Conservation (phyloP, 2,888 invertebrate genomes). For the Masnerella sp. region DNA sequence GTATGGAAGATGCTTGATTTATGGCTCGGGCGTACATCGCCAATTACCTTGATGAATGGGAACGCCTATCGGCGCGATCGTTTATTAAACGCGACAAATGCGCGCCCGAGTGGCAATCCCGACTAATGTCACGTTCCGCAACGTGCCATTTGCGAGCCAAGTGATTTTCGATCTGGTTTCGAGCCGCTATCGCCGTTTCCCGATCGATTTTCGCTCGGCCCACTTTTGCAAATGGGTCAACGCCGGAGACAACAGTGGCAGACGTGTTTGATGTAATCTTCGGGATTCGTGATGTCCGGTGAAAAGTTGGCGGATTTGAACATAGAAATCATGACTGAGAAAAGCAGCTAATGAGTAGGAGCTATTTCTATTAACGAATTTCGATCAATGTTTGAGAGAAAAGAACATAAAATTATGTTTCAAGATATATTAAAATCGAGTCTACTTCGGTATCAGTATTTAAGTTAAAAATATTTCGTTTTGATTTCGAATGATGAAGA, state of each 20-base stretch:
- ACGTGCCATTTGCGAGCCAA: slow-evolving; percentile 21
- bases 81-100: slow-evolving; percentile 59
- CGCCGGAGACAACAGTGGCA: slow-evolving; percentile 36
- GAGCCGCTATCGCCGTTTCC: slow-evolving; percentile 3
- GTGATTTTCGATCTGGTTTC: slow-evolving; percentile 33
- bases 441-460: no score
- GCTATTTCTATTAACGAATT: no score
- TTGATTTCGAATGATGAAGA: no score
- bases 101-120: slow-evolving; percentile 32
- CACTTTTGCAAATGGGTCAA: slow-evolving; percentile 33
- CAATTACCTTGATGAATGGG: slow-evolving; percentile 59
- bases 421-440: no score
- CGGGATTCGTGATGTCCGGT: slow-evolving; percentile 61
- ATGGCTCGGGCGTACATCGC: slow-evolving; percentile 51
- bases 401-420: no score
- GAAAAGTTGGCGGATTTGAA: no score
- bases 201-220: slow-evolving; percentile 18
- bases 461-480: no score
- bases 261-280: slow-evolving; percentile 12
- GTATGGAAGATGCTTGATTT: slow-evolving; percentile 50
- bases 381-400: no score
- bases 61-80: slow-evolving; percentile 58
- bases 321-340: no score
- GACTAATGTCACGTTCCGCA: slow-evolving; percentile 40
- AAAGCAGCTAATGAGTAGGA: no score